A percentile compares a stretch with the other conserved stretches of the same genome.
Conservation (phyloP, 2,888 invertebrate species). For the Caenorhabditis afra region DNA sequence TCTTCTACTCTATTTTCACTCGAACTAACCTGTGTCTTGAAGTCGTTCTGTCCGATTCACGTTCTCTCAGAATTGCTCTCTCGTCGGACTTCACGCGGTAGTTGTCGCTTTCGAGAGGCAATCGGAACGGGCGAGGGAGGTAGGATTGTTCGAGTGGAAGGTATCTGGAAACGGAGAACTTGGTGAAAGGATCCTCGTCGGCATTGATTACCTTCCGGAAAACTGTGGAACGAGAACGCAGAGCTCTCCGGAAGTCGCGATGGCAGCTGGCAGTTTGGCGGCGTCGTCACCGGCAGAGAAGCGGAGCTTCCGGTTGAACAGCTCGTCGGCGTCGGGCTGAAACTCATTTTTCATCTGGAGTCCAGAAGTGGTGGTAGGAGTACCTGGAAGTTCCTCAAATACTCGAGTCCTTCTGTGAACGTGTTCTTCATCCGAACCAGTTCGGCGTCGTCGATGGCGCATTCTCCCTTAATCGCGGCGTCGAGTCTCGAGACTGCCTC, state of each 20-base stretch:
- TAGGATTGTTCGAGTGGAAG: slow-evolving; percentile 78
- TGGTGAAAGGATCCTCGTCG: too few relatives aligned
- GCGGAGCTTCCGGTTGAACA: slow-evolving; percentile 79
- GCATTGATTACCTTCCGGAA: slow-evolving; percentile 69
- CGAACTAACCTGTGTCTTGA: slow-evolving; percentile 55
- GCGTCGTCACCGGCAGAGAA: slow-evolving; percentile 93
- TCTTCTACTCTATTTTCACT: too few relatives aligned
- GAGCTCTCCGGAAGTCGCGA: slow-evolving; percentile 92
- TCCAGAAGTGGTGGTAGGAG: too few relatives aligned
- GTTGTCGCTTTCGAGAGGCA: slow-evolving; percentile 69
- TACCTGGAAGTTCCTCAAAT: slow-evolving; percentile 92
- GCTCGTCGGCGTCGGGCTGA: slow-evolving; percentile 84
- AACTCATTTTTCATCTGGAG: too few relatives aligned
- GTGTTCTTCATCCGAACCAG: slow-evolving; percentile 94
- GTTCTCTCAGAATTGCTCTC: slow-evolving; percentile 42
- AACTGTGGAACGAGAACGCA: slow-evolving; percentile 82
- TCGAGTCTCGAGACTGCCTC: slow-evolving; percentile 97
- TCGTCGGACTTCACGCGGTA: slow-evolving; percentile 62
- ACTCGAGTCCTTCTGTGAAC: slow-evolving; percentile 95
- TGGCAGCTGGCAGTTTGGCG: slow-evolving; percentile 85
- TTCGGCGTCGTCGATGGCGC: slow-evolving; percentile 88
- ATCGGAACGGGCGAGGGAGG: slow-evolving; percentile 74
- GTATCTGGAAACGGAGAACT: slow-evolving; percentile 61
- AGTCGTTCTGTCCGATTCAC: slow-evolving; percentile 47
- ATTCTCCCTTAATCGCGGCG: slow-evolving; percentile 81